Base-by-base conservation (phyloP, 2,113 vertebrate species). In the Hyla sarda region DNA sequence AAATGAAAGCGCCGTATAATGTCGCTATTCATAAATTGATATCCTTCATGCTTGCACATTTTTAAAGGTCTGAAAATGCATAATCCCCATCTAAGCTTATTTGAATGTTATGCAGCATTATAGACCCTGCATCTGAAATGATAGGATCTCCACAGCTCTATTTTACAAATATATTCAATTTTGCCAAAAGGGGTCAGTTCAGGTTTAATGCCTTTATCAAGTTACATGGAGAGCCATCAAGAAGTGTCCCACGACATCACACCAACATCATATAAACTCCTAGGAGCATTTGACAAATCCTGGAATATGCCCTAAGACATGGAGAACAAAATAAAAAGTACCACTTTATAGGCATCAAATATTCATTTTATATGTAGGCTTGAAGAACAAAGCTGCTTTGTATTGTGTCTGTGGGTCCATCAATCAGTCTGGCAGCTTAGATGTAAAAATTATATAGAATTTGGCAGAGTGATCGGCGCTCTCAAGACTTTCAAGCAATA, bases 261-360 rank as follows among this genome's bases (percentile, higher is more conserved):
- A 72, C 41, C 82, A 88, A 89, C 67, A 58, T 72, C 83, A 88
- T 10, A 86, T 13, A 72, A 34, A 37, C 67, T 71, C 67, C 48
- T 1, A 37, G 2, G n/a, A 56, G 77, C 60, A 45, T 89, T 74
- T 82, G 87, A 3, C 75, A 60, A 32, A 0, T 58, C 12, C 21
- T 25, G 54, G 19, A 79, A 41, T 54, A 79, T 52, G 76, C 76
- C 54, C 50, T 47, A 47, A 82, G 58, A 37, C 60, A 62, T 81
- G 25, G 25, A 81, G 21, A 81, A 37, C 54, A 41, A 81, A 80
- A 62, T 82, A 41, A 65, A 65, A 82, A 82, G 58, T 48, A 60
- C 52, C 48, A 34, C 37, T 82, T 82, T 25, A 65, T 65, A 82
- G 47, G 58, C 79, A 47, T 65, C 50, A 58, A 58, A 79, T 79